Percentiles rank a stretch among this genome's conserved stretches.
phyloP scores from a whole-genome alignment of 2,113 vertebrate species.

The Lanius collurio region DNA sequence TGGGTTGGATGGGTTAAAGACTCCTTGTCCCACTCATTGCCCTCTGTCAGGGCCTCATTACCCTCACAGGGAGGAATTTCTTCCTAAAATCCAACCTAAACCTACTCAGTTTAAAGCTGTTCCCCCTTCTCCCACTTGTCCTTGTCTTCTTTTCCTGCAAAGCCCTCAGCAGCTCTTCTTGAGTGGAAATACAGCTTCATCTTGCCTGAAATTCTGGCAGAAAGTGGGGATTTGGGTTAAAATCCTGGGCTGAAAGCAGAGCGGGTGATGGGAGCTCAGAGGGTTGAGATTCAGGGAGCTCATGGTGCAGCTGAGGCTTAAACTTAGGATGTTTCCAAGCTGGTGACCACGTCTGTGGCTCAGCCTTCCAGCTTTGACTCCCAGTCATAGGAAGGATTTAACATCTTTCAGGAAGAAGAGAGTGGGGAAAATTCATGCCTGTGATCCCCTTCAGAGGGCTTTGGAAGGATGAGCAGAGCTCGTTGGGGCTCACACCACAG shows the following conservation, averaged over 20 bases:
- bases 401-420: background rate
- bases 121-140: background rate
- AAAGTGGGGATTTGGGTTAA: background rate
- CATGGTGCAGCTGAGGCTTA: background rate
- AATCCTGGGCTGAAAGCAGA: background rate
- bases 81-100: background rate
- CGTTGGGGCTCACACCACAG: accelerated
- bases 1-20: background rate
- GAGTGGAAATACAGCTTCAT: background rate
- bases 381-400: accelerated
- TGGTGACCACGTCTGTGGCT: background rate
- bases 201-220: background rate
- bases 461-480: background rate
- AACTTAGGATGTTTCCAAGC: background rate
- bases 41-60: background rate
- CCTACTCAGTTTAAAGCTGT: background rate
- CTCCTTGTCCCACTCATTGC: background rate
- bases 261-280: background rate
- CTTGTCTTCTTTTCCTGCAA: background rate
- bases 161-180: background rate
- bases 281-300: background rate
- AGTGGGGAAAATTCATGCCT: background rate
- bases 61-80: background rate
- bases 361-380: background rate
- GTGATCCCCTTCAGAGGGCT: background rate